Evolutionary conservation across 2,113 vertebrate genomes (phyloP).

Genomic region (Hypomesus transpacificus): DNA sequence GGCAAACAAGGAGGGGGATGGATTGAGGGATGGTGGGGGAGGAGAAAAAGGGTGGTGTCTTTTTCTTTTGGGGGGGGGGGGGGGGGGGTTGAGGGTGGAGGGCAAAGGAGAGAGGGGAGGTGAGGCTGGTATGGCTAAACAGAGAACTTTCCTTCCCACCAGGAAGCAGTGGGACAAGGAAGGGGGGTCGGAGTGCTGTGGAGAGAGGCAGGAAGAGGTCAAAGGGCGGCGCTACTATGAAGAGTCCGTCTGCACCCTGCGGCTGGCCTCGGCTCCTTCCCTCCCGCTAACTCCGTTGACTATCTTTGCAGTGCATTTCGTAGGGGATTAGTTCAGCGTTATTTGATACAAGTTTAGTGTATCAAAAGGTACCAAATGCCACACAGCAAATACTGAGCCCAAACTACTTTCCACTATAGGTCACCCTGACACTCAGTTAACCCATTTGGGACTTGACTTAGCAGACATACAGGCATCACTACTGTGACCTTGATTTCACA

Average conservation of each 20-base stretch:
- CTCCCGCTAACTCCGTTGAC: background rate
- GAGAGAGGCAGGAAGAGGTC: slow-evolving; percentile 9
- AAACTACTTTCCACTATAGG: no score
- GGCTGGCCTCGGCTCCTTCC: background rate
- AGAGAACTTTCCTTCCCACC: slow-evolving; percentile 48
- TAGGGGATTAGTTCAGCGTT: no score
- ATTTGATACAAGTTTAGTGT: no score
- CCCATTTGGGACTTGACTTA: background rate
- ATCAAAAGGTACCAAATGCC: no score
- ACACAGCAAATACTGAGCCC: no score
- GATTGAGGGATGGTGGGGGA: background rate
- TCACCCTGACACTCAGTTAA: background rate
- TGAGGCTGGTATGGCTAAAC: slow-evolving; percentile 8
- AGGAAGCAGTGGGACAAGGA: slow-evolving; percentile 40
- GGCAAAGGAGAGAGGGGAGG: background rate
- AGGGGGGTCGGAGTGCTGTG: background rate
- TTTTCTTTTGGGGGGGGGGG: background rate
- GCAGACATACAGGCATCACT: background rate
- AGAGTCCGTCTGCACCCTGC: slow-evolving; percentile 16
- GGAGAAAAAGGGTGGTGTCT: background rate
- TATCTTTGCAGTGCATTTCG: no score
- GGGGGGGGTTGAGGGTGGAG: background rate
- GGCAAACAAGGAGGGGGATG: background rate
- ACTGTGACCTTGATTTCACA: background rate
- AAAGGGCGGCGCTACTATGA: slow-evolving; percentile 25